Percentiles rank a stretch among this genome's conserved stretches.
These are phyloP conservation scores for Reticulitermes speratus DNA, from an alignment of 1,140 invertebrate genomes.

Conservation along the genomic window DNA sequence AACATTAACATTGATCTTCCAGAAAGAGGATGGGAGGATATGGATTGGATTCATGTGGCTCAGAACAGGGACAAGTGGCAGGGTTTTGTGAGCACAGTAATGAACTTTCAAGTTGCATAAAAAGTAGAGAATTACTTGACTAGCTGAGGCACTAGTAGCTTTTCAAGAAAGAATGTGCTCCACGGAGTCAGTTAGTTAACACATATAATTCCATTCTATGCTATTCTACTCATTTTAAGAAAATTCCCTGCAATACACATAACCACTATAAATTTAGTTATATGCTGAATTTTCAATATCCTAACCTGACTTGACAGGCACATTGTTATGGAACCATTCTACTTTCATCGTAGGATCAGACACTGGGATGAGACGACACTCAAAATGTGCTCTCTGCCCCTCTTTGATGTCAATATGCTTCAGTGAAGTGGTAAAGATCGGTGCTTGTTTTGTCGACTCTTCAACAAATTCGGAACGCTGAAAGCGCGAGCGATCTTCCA, in stretches of 20 bases:
- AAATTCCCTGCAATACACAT: background rate
- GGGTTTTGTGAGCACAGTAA: too few species aligned
- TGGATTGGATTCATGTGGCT: too few species aligned
- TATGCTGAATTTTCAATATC: constrained; percentile 31
- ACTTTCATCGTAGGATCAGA: constrained; percentile 96
- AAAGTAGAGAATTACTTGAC: too few species aligned
- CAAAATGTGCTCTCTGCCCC: constrained; percentile 93
- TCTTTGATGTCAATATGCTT: constrained; percentile 92
- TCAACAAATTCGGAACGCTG: constrained; percentile 71
- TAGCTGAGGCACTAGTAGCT: too few species aligned
- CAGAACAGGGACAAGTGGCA: too few species aligned
- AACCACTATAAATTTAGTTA: background rate
- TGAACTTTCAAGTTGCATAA: too few species aligned
- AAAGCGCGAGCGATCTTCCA: constrained; percentile 80
- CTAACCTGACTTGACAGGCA: constrained; percentile 71
- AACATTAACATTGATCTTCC: too few species aligned
- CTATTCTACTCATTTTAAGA: background rate
- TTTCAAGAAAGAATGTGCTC: too few species aligned
- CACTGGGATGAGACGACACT: constrained; percentile 92
- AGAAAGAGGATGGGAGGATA: too few species aligned
- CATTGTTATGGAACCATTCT: constrained; percentile 96
- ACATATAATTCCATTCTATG: too few species aligned
- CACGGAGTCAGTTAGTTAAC: too few species aligned
- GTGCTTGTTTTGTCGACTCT: constrained; percentile 82
- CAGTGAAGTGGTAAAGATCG: constrained; percentile 86